A percentile compares a stretch with the other conserved stretches of the same genome.
Evolutionary conservation across 2,797 vertebrate species (phyloP).

Genomic region (Catostomus latipinnis): DNA sequence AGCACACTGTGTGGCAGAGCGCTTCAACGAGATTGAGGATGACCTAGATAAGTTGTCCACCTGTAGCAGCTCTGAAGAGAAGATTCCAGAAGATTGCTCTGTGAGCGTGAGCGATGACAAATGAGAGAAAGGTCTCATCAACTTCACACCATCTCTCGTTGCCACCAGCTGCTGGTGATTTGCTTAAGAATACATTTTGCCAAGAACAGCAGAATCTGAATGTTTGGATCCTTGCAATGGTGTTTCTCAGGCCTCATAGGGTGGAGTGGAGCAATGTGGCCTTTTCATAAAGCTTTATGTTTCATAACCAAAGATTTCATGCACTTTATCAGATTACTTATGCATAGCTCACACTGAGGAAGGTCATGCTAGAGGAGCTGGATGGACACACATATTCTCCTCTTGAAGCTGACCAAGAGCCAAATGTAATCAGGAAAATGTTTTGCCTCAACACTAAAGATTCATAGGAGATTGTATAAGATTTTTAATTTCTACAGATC

Average conservation of each 20-base stretch:
- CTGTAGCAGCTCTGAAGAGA: conserved; percentile 92
- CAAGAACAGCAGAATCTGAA: conserved; percentile 49
- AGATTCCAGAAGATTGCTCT: conserved; percentile 89
- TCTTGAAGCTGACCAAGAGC: conserved; percentile 53
- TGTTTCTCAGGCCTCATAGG: conserved; percentile 16
- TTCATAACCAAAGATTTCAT: conserved; percentile 84
- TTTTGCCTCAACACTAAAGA: conserved; percentile 47
- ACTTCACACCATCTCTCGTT: not conserved
- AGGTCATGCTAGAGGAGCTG: conserved; percentile 53
- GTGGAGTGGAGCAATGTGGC: conserved; percentile 51
- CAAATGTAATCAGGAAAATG: conserved; percentile 54
- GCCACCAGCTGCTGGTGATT: not conserved
- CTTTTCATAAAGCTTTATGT: conserved; percentile 74
- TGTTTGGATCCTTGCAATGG: conserved; percentile 41
- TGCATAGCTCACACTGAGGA: conserved; percentile 74
- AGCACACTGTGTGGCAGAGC: conserved; percentile 91
- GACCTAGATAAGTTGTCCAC: conserved; percentile 89
- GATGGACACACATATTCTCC: conserved; percentile 48
- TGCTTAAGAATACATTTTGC: not conserved
- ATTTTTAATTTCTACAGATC: conserved; percentile 43
- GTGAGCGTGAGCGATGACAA: conserved; percentile 86
- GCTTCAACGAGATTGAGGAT: conserved; percentile 87
- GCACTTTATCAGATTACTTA: conserved; percentile 91
- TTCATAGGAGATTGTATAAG: conserved; percentile 57
- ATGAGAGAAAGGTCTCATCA: conserved; percentile 69